Evolutionary conservation across 2,888 invertebrate species (phyloP), one percentile per base, ranked within the genome.

Genomic region (Toxonevra muliebris): DNA sequence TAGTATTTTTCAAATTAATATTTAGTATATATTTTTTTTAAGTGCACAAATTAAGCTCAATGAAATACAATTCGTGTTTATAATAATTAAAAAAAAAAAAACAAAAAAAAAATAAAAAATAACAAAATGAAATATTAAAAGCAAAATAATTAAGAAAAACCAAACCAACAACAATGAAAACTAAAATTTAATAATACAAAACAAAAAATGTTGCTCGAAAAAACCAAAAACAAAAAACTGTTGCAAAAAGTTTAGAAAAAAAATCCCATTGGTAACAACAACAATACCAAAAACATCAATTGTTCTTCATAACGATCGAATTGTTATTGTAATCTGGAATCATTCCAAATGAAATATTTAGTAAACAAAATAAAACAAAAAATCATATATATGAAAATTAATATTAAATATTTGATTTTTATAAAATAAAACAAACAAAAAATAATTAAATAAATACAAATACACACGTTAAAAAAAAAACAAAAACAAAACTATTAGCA

Each of bases 271-370:
- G 19, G 40, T 30, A 57, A 50, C 55, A 17, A 41, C n/a, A 55
- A 17, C n/a, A 48, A 41, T 17, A 43, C 13, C 12, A 48, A 20
- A 12, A 57, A 57, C 45, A 19, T 20, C 17, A 48, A 50, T 45
- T 57, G 50, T 30, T 40, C 17, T 52, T 57, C 61, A 71, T 69
- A 72, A 58, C 66, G 60, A 66, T 69, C 73, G 71, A 73, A 71
- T 72, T 69, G 69, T 71, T 65, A 68, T 72, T 71, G 71, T 69
- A 70, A 71, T 72, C 67, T 62, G 61, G 67, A 63, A 63, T 66
- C 66, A 61, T 69, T 71, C 66, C 68, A 71, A 71, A 4, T 30
- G 12, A 54, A 54, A 54, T 15, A 17, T 54, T 54, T 17, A 19
- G 12, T 9, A 13, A 53, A 53, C 1, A 50, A 61, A 20, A 10